phyloP scores from a whole-genome alignment of 2,113 vertebrate species.

The Tychaedon coryphoeus region DNA sequence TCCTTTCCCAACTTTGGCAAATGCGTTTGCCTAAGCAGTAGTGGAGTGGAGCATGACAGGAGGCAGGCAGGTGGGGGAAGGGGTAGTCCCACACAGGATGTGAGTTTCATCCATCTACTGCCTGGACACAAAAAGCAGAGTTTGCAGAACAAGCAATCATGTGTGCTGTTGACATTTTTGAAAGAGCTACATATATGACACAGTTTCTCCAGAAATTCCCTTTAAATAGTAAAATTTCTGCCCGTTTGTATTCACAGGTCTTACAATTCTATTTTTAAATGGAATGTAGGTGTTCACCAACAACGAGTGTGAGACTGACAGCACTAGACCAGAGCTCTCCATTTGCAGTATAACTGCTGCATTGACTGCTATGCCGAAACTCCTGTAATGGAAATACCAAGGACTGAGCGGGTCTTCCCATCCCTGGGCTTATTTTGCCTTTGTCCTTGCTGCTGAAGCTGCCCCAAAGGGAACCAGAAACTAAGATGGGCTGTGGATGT shows the following conservation, averaged over 20 bases:
- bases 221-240: conserved; percentile 43
- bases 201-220: conserved; percentile 36
- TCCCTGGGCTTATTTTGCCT: neutral
- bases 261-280: conserved; percentile 42
- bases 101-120: neutral
- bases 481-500: neutral
- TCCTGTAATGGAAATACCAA: neutral
- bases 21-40: neutral
- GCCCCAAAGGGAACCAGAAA: neutral
- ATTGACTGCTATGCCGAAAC: neutral
- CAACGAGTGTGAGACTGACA: conserved; percentile 50
- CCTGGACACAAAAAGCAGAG: neutral
- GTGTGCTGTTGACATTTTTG: neutral
- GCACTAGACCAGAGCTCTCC: conserved; percentile 49
- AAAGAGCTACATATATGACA: conserved; percentile 12
- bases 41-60: neutral
- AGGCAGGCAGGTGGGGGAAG: accelerated
- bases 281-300: conserved; percentile 19
- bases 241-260: conserved; percentile 53
- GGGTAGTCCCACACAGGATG: accelerated
- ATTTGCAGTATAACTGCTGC: conserved; percentile 27
- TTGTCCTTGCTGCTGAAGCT: neutral
- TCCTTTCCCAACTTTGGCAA: neutral
- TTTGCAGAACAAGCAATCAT: neutral
- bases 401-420: neutral